Evolutionary conservation across 2,888 invertebrate species (phyloP).

Genomic region (Clitarchus hookeri): DNA sequence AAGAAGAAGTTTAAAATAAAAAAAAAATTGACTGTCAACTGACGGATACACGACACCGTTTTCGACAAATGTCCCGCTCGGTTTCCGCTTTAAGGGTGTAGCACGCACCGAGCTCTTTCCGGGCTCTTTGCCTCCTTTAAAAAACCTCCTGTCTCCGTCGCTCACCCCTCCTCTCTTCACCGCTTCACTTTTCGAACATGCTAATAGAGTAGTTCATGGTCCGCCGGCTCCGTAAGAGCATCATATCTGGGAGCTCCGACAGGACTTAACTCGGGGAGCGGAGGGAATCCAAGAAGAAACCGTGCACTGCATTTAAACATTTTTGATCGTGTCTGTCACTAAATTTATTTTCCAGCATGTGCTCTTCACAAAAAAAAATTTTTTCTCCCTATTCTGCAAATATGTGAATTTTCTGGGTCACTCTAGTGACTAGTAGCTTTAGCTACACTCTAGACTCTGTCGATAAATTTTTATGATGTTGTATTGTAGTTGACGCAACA

Average conservation of each 20-base stretch:
- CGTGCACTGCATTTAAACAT: background rate
- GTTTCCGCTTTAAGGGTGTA: background rate
- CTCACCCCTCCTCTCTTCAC: background rate
- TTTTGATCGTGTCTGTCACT: background rate
- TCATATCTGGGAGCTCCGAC: background rate
- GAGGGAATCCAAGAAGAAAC: background rate
- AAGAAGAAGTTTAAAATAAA: background rate
- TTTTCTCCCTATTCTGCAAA: too few relatives aligned
- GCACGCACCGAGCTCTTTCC: background rate
- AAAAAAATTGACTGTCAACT: background rate
- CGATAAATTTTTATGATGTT: too few relatives aligned
- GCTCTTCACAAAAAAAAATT: too few relatives aligned
- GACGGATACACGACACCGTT: background rate
- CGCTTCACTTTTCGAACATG: background rate
- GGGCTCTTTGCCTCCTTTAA: background rate
- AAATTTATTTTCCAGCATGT: too few relatives aligned
- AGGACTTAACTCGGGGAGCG: background rate
- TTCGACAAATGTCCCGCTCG: background rate
- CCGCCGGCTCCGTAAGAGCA: background rate
- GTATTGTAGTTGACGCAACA: too few relatives aligned
- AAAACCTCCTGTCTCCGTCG: background rate
- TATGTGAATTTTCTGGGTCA: too few relatives aligned
- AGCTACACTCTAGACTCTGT: too few relatives aligned
- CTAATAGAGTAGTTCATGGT: background rate
- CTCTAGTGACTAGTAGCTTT: too few relatives aligned